Conservation (phyloP, 2,888 invertebrate species). For the Mesochorus sp. region DNA sequence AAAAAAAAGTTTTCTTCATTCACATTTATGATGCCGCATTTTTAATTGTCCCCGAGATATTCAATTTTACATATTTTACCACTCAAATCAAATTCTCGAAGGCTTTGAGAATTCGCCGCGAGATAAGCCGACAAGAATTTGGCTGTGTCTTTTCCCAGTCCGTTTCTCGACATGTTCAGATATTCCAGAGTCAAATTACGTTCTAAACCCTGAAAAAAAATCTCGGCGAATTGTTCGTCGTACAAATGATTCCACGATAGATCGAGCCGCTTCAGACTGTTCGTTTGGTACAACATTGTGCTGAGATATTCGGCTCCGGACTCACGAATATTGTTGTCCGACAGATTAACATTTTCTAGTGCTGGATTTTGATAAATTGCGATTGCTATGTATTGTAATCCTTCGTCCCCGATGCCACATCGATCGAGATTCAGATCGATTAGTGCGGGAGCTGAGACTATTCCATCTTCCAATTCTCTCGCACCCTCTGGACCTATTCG, state of each 20-base stretch:
- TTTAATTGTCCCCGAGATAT: not conserved
- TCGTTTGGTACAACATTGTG: conserved; percentile 80
- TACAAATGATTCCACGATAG: conserved; percentile 84
- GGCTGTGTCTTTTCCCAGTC: conserved; percentile 76
- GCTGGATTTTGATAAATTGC: conserved; percentile 77
- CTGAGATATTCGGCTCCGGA: conserved; percentile 79
- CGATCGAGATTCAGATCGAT: conserved; percentile 80
- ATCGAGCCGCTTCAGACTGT: conserved; percentile 82
- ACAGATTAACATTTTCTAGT: conserved; percentile 81
- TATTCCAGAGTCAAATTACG: conserved; percentile 74
- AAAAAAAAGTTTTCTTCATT: not conserved
- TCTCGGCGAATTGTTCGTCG: conserved; percentile 78
- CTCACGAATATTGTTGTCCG: conserved; percentile 83
- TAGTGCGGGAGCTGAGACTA: conserved; percentile 76
- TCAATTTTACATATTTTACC: conserved; percentile 66
- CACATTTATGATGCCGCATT: not conserved
- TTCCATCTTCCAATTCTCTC: conserved; percentile 76
- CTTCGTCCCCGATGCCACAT: conserved; percentile 82
- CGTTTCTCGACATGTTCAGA: conserved; percentile 83
- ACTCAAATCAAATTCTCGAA: conserved; percentile 70
- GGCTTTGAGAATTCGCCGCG: conserved; percentile 47
- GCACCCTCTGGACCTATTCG: conserved; percentile 81
- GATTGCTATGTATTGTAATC: conserved; percentile 76
- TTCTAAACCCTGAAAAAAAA: conserved; percentile 77
- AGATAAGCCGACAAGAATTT: conserved; percentile 66